Percentiles rank a stretch among this genome's conserved stretches.
phyloP scores from a whole-genome alignment of 1,140 invertebrate genomes.

The Scaptomyza hsui region DNA sequence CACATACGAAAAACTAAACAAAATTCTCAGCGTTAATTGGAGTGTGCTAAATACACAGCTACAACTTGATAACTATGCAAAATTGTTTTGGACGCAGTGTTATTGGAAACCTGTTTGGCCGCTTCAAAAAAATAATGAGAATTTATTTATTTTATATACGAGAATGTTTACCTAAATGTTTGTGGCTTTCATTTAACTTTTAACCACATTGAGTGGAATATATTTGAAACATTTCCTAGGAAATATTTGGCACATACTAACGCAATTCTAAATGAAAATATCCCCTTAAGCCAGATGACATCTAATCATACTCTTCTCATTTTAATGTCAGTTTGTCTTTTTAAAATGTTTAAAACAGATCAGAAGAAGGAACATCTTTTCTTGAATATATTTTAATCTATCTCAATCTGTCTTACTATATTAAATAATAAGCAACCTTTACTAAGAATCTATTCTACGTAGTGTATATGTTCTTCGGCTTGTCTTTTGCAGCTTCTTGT shows the following conservation, averaged over 20 bases:
- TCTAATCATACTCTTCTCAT: not conserved
- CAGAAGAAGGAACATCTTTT: too few species aligned
- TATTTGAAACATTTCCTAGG: slow-evolving; percentile 59
- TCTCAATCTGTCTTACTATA: too few species aligned
- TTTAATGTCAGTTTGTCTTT: too few species aligned
- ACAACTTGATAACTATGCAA: slow-evolving; percentile 41
- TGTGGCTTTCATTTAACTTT: slow-evolving; percentile 6
- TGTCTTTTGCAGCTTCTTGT: not conserved
- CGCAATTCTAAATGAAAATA: slow-evolving; percentile 55
- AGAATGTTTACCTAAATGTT: not conserved
- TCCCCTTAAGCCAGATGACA: slow-evolving; percentile 25
- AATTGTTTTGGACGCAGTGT: slow-evolving; percentile 22
- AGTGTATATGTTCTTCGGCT: not conserved
- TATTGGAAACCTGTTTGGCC: slow-evolving; percentile 47
- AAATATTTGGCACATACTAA: slow-evolving; percentile 53
- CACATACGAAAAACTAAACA: slow-evolving; percentile 1
- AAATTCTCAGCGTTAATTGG: slow-evolving; percentile 54
- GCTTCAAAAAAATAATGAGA: slow-evolving; percentile 10
- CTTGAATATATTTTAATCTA: too few species aligned
- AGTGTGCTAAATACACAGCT: slow-evolving; percentile 57
- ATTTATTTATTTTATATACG: not conserved
- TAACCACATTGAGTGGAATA: slow-evolving; percentile 27
- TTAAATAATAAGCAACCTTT: too few species aligned
- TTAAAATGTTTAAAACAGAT: too few species aligned
- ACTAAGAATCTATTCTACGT: not conserved